Conservation (phyloP, 2,797 vertebrate species). For the Rachycentron canadum region DNA sequence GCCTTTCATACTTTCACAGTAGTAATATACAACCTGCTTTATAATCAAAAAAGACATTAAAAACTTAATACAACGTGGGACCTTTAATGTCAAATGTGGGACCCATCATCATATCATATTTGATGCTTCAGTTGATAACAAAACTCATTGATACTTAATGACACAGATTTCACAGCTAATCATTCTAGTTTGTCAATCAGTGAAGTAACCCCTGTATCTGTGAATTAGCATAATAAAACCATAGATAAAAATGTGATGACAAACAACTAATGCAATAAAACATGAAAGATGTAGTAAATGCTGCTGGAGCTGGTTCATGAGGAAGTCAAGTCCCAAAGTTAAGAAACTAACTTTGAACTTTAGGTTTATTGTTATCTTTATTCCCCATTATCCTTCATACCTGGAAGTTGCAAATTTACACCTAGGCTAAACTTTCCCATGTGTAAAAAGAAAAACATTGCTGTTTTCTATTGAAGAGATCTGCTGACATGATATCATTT, state of each 20-base stretch:
- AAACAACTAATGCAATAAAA: constrained; percentile 11
- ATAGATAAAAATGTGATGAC: background rate
- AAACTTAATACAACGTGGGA: too few species aligned
- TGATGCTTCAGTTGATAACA: background rate
- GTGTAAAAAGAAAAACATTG: background rate
- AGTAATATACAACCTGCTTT: too few species aligned
- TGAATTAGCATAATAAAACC: background rate
- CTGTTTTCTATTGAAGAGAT: constrained; percentile 7
- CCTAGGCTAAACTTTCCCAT: constrained; percentile 24
- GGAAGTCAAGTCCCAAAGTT: background rate
- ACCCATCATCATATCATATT: constrained; percentile 1
- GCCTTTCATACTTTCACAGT: too few species aligned
- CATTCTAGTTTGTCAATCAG: background rate
- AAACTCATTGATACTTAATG: background rate
- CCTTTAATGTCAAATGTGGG: background rate
- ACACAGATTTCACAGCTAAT: background rate
- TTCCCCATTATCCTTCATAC: background rate
- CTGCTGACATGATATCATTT: constrained; percentile 7
- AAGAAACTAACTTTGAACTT: constrained; percentile 52
- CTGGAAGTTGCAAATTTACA: constrained; percentile 2
- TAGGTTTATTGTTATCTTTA: constrained; percentile 19
- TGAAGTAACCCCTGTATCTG: background rate
- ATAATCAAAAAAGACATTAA: too few species aligned
- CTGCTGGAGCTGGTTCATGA: background rate
- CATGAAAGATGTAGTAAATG: background rate